Percentiles rank a stretch among this genome's conserved stretches.
These are phyloP conservation scores for Anhinga rufa DNA, from an alignment of 2,113 vertebrate species.

Conservation along the genomic window DNA sequence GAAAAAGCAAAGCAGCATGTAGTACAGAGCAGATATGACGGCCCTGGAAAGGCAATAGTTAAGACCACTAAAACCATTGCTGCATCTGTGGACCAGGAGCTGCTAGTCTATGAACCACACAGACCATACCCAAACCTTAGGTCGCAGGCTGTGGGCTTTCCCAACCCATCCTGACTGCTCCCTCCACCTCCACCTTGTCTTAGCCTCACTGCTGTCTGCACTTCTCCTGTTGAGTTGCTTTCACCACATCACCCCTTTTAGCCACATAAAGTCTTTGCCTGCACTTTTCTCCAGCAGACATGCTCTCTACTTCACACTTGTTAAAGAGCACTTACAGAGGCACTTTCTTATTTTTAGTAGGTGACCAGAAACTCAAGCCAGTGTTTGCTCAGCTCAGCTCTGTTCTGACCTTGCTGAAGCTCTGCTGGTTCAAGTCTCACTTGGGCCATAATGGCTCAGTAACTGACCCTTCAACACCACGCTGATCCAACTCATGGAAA, in stretches of 20 bases:
- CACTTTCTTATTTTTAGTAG: background rate
- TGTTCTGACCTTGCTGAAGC: background rate
- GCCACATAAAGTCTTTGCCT: background rate
- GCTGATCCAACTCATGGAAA: background rate
- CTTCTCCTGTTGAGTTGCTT: background rate
- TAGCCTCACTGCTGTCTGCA: background rate
- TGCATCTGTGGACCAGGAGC: background rate
- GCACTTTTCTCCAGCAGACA: background rate
- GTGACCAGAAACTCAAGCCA: background rate
- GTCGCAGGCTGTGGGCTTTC: background rate
- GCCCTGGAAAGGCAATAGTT: background rate
- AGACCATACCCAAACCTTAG: background rate
- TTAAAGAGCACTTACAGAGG: background rate
- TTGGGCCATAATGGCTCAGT: background rate
- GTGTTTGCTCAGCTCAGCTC: background rate
- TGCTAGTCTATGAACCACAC: background rate
- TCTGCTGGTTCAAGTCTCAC: background rate
- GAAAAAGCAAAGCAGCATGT: background rate
- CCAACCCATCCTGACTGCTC: background rate
- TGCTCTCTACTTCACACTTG: background rate
- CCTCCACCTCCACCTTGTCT: background rate
- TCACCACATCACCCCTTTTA: background rate
- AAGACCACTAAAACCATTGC: background rate
- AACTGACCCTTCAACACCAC: background rate
- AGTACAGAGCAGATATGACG: background rate